These are phyloP conservation scores for Sus cebifrons DNA, from an alignment of 2,797 vertebrate genomes.

Conservation along the genomic window DNA sequence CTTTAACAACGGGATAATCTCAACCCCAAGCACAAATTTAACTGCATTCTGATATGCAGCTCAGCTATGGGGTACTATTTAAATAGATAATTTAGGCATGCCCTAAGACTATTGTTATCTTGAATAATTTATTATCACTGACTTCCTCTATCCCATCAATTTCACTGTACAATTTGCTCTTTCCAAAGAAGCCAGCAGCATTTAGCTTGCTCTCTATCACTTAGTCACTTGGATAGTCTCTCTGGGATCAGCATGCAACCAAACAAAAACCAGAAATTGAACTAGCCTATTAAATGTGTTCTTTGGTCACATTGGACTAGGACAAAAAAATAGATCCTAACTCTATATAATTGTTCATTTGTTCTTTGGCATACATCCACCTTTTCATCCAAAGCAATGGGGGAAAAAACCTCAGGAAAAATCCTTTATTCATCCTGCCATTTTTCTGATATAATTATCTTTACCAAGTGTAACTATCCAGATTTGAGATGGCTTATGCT, in stretches of 20 bases:
- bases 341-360: background rate
- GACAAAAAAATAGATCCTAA: background rate
- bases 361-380: background rate
- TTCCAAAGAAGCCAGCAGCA: background rate
- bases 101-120: slow-evolving; percentile 50
- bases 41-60: background rate
- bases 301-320: background rate
- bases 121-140: slow-evolving; percentile 67
- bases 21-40: slow-evolving; percentile 44
- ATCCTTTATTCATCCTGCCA: background rate
- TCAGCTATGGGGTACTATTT: background rate
- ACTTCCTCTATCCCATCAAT: slow-evolving; percentile 14
- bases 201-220: background rate
- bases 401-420: background rate
- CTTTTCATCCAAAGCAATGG: background rate
- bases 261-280: background rate
- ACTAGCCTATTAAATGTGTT: background rate
- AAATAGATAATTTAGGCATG: slow-evolving; percentile 53
- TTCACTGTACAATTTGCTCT: slow-evolving; percentile 9
- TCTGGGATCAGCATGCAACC: background rate
- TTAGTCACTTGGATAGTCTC: background rate
- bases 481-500: background rate
- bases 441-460: background rate
- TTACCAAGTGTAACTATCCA: background rate
- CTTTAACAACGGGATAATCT: slow-evolving; percentile 45